Evolutionary conservation across 2,797 vertebrate genomes (phyloP).

Genomic region (Hybognathus amarus): DNA sequence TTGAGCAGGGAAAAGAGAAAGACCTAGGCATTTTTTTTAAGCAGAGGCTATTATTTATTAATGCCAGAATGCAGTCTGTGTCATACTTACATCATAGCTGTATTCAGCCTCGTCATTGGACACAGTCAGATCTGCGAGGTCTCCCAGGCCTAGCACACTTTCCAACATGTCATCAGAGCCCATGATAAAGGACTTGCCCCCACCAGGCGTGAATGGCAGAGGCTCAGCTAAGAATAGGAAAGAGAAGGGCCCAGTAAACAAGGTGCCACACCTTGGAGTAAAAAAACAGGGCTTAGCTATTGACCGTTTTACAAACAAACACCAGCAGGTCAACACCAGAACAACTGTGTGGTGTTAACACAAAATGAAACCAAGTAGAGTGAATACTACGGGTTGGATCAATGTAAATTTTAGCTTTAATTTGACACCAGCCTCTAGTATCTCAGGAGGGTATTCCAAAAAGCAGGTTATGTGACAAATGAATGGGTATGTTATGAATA

Average conservation of each 20-base stretch:
- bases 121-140: constrained; percentile 98
- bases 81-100: constrained; percentile 93
- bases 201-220: constrained; percentile 89
- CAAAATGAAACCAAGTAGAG: neutral
- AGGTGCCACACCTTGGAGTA: constrained; percentile 1
- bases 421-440: neutral
- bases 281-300: neutral
- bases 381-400: neutral
- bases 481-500: neutral
- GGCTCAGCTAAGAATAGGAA: constrained; percentile 89
- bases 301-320: neutral
- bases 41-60: neutral
- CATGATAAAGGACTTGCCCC: constrained; percentile 97
- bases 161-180: constrained; percentile 94
- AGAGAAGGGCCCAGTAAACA: constrained; percentile 49
- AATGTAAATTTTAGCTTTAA: neutral
- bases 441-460: neutral
- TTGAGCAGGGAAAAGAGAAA: neutral
- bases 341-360: neutral
- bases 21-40: neutral
- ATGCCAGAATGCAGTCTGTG: neutral
- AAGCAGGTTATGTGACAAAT: neutral
- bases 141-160: constrained; percentile 95
- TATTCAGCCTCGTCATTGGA: constrained; percentile 95
- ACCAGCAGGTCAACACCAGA: neutral